Conservation (phyloP, 2,888 invertebrate species). For the Torymus texanus region DNA sequence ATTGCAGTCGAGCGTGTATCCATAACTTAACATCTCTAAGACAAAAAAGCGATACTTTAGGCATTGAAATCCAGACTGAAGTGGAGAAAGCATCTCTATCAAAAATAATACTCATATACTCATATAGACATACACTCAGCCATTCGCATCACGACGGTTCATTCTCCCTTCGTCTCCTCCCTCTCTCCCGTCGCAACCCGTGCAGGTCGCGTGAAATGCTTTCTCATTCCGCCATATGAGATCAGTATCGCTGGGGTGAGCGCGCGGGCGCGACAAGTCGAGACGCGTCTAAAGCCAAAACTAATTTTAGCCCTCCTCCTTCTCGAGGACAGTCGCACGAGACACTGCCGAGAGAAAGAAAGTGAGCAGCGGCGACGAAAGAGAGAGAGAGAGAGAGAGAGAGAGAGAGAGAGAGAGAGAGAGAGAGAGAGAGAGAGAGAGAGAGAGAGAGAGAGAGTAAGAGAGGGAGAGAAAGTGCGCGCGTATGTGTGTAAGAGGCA, state of each 20-base stretch:
- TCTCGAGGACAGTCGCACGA: constrained; percentile 35
- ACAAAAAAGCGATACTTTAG: too few species aligned
- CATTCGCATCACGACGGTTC: too few species aligned
- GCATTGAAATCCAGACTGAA: too few species aligned
- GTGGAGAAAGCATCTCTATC: too few species aligned
- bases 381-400: constrained; percentile 22
- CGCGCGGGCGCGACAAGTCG: constrained; percentile 12
- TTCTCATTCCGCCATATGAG: constrained; percentile 17
- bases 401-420: constrained; percentile 13
- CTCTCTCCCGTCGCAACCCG: too few species aligned
- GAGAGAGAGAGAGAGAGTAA: constrained; percentile 8
- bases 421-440: constrained; percentile 12
- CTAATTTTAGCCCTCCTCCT: constrained; percentile 49
- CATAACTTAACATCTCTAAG: too few species aligned
- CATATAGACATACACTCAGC: too few species aligned
- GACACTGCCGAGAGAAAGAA: neutral
- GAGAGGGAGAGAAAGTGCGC: constrained; percentile 9
- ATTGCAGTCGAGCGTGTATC: too few species aligned
- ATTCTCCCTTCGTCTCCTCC: too few species aligned
- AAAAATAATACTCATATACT: too few species aligned
- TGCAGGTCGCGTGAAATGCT: constrained; percentile 19
- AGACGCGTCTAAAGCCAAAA: constrained; percentile 40
- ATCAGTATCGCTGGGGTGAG: neutral
- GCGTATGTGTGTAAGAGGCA: neutral
- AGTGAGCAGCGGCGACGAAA: constrained; percentile 9